Conservation (phyloP, 2,113 vertebrate genomes). For the Leuciscus idus region DNA sequence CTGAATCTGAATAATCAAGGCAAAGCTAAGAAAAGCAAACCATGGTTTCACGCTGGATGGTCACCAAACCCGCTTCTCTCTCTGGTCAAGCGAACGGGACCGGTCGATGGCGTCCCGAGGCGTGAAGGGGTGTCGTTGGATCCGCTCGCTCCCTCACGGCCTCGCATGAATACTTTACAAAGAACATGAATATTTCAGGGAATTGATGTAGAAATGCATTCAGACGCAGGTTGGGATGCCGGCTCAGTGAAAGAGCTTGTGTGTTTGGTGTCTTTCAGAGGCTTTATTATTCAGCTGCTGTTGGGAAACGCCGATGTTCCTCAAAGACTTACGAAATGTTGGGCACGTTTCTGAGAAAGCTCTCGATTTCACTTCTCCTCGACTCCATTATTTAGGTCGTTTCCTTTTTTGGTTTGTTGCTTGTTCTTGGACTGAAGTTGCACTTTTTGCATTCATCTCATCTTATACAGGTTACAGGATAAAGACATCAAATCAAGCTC, state of each 20-base stretch:
- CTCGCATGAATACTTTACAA: constrained; percentile 76
- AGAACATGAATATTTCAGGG: constrained; percentile 74
- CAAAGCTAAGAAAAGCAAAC: not conserved
- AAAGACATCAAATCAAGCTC: not conserved
- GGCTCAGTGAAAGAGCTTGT: constrained; percentile 67
- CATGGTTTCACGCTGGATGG: not conserved
- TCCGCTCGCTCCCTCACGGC: constrained; percentile 65
- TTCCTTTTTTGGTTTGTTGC: constrained; percentile 27
- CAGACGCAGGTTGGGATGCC: constrained; percentile 67
- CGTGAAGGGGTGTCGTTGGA: constrained; percentile 27
- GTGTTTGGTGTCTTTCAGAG: constrained; percentile 64
- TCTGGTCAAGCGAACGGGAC: constrained; percentile 8
- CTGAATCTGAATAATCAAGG: not conserved
- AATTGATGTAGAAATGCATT: constrained; percentile 72
- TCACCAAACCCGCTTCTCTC: not conserved
- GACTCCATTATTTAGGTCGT: constrained; percentile 49
- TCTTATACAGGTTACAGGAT: not conserved
- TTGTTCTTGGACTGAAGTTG: not conserved
- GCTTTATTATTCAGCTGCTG: constrained; percentile 64
- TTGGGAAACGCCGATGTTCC: constrained; percentile 48
- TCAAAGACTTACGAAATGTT: constrained; percentile 57
- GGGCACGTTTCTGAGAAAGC: constrained; percentile 47
- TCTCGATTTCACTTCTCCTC: constrained; percentile 49
- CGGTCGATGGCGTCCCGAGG: constrained; percentile 1
- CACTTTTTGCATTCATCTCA: not conserved